Evolutionary conservation across 2,113 vertebrate genomes (phyloP), one percentile per base, ranked within the genome.

Genomic region (Alethe diademata): DNA sequence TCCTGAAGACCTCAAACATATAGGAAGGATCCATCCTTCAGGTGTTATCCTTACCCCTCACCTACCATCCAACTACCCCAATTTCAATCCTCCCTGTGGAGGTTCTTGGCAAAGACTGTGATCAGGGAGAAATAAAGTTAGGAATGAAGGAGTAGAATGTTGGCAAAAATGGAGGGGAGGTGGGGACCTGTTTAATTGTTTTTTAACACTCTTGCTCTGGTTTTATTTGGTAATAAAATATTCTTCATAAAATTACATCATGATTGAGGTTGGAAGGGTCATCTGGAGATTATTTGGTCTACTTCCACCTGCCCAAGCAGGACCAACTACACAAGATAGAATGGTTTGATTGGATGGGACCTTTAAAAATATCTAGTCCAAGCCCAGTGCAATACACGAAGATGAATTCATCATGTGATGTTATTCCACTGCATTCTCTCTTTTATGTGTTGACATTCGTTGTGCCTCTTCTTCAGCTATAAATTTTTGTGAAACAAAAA

Each of bases 141-240:
- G 4, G 4, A 76, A 61, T 9, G 33, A 75, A 60, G 7, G 12
- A 70, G 8, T 20, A 16, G 54, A 80, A 24, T 31, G 9, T 11
- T 62, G 20, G 6, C 31, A 78, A 48, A 81, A 82, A 64, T 18
- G 19, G 5, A 16, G 13, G 3, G 15, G 5, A 61, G 22, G 8
- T 26, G 2, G 10, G 8, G 3, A 56, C 6, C 2, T 47, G 8
- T 29, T 88, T 69, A 12, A 20, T 1, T 18, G 11, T 0, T 18
- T 94, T 75, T 80, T 47, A 40, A 36, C 12, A 10, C 5, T 48
- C 16, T 6, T 53, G 5, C 14, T 54, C 35, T 50, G 38, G 9
- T 79, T 75, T 71, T 24, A 40, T 65, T 56, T 64, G 12, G 2
- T 13, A 88, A 75, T 29, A 56, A 23, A 42, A 33, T 71, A 50